Evolutionary conservation across 1,140 invertebrate species (phyloP), one percentile per base, ranked within the genome.

Genomic region (Calliphora vicina): DNA sequence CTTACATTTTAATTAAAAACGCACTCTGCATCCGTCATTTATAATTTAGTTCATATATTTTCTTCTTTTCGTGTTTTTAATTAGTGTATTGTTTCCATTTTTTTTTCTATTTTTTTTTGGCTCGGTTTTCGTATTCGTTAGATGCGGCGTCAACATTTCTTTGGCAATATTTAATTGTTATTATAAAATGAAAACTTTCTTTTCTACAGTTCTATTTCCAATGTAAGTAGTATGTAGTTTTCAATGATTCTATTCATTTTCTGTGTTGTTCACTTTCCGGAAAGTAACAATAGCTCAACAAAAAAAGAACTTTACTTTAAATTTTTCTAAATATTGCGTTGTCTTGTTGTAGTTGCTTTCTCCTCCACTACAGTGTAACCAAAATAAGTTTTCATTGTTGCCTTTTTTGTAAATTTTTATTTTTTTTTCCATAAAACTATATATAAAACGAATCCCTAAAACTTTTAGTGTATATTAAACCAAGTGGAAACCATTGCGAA

Each of bases 341-440:
- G 17, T n/a, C 3, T 57, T 57, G 1, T 57, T 57, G n/a, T n/a
- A n/a, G n/a, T 17, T 57, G 15, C 6, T 57, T 6, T 57, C 50
- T 57, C 1, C 50, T 57, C 50, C 50, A 57, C 15, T 17, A n/a
- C 8, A 57, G 50, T 15, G 50, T 57, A 57, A 57, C 50, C 15
- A n/a, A 57, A 57, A 57, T 57, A 57, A 57, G 50, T 57, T 57
- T 57, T 57, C 50, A 57, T 57, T 57, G 50, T 57, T 57, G 50
- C 15, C 15, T 57, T n/a, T 57, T n/a, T 17, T 5, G 35, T 35
- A 10, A n/a, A 35, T 35, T 35, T 35, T 35, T 35, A 35, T 35
- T 17, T 15, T 57, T 57, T n/a, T 57, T 57, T 57, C 17, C 6
- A 15, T 57, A 57, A 57, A n/a, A 15, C 12, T 57, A 3, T 17